Base-by-base conservation (phyloP, 2,797 vertebrate genomes). In the Sebastes vulpes region DNA sequence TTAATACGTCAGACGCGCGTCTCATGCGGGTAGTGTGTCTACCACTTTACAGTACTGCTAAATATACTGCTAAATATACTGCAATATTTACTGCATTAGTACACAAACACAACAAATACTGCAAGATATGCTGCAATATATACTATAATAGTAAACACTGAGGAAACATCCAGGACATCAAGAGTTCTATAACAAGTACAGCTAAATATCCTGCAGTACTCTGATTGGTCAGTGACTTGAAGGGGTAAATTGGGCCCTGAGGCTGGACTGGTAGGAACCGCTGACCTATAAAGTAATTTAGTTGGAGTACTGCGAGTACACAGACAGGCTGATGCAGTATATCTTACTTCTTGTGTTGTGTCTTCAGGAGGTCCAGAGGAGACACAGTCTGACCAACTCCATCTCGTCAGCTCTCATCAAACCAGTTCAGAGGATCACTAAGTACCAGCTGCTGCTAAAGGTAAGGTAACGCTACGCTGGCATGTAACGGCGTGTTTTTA, bases 391-490 rank as follows among this genome's bases (percentile, higher is more conserved):
- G 53, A 95, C 97, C 57, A 99, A 99, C 94, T 99, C 98, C 81
- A 98, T 99, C 91, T 99, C 98, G 63, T 99, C 98, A 10, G 98
- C 98, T 65, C 97, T 99, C 84, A 99, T 99, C 87, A 99, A 99
- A 89, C 98, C 98, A 0, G 98, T 99, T 3, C 98, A 99, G 94
- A 97, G 98, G 89, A 99, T 99, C 95, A 99, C 98, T 59, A 99
- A 99, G 71, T 99, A 99, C 86, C 98, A 99, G 50, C 97, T 99
- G 72, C 95, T 99, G 48, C 97, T 99, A 46, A 99, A 99, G 98
- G 98, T 99, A 92, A 48, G 10, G 32, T 32, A 35, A 35, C 38
- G 14, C 38, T 14, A 16, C 38, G 38, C 38, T 3, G 12, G 12
- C 12, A 14, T 6, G 10, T 42, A 42, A 42, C 38, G 5, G 14